Percentiles rank a stretch among this genome's conserved stretches.
Conservation (phyloP, 2,888 invertebrate genomes). For the Lasioglossum vierecki region DNA sequence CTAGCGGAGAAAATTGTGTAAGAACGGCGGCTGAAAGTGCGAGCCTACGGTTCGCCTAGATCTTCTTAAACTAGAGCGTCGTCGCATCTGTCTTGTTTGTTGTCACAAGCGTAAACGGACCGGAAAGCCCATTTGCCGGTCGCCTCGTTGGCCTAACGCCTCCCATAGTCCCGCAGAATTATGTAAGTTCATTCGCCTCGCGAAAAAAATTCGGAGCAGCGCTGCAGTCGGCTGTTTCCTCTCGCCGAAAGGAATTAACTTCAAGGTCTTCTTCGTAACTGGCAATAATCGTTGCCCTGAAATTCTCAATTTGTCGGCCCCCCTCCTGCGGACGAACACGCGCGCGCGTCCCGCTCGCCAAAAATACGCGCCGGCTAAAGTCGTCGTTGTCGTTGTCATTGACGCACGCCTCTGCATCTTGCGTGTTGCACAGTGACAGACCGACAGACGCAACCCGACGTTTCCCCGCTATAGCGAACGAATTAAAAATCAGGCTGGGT, state of each 20-base stretch:
- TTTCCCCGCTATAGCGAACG: not conserved
- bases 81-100: not conserved
- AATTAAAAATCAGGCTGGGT: constrained; percentile 18
- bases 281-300: constrained; percentile 19
- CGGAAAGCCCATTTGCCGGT: not conserved
- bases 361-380: constrained; percentile 15
- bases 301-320: constrained; percentile 14
- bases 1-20: not conserved
- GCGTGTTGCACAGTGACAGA: not conserved
- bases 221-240: constrained; percentile 8
- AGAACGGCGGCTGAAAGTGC: not conserved
- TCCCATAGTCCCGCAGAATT: constrained; percentile 17
- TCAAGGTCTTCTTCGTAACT: constrained; percentile 30
- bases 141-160: not conserved
- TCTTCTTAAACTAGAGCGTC: not conserved
- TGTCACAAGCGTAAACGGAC: not conserved
- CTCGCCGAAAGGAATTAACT: constrained; percentile 26
- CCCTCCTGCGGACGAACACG: not conserved
- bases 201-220: constrained; percentile 15
- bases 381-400: not conserved
- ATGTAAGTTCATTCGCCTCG: constrained; percentile 18
- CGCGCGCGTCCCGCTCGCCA: not conserved
- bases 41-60: not conserved
- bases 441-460: not conserved
- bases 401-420: not conserved